Percentiles rank a stretch among this genome's conserved stretches.
Conservation (phyloP, 2,113 vertebrate species). For the Limanda limanda region DNA sequence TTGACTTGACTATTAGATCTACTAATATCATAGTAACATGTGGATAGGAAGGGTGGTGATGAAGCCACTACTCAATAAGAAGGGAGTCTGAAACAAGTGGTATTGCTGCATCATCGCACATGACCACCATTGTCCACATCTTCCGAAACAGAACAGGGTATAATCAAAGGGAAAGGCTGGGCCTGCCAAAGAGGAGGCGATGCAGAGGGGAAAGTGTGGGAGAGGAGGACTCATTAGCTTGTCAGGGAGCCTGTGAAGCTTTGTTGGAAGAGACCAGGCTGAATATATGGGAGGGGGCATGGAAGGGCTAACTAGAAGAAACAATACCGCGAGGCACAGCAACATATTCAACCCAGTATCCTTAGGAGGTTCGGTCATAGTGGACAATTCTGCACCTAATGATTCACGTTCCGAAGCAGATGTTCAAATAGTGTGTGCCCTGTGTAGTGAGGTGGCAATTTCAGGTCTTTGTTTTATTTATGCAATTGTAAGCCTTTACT, state of each 20-base stretch:
- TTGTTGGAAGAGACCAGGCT: background rate
- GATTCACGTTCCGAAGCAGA: background rate
- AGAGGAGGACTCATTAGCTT: slow-evolving; percentile 45
- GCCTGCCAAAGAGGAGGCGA: background rate
- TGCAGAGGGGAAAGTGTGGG: slow-evolving; percentile 18
- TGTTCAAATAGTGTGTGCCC: background rate
- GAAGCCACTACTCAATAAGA: too few relatives aligned
- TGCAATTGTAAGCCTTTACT: too few relatives aligned
- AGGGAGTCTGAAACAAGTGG: too few relatives aligned
- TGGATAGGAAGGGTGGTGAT: too few relatives aligned
- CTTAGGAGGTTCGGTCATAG: background rate
- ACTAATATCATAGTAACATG: too few relatives aligned
- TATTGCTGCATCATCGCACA: background rate
- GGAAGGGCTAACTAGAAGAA: slow-evolving; percentile 1
- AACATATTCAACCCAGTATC: background rate
- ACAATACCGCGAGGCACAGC: background rate
- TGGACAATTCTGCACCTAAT: background rate
- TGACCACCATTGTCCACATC: background rate
- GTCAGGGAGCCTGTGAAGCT: slow-evolving; percentile 33
- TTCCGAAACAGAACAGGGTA: slow-evolving; percentile 30
- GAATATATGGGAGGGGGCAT: background rate
- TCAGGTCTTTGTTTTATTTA: too few relatives aligned
- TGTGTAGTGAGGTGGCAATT: background rate
- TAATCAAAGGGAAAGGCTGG: slow-evolving; percentile 30
- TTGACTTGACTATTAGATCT: too few relatives aligned